Conservation (phyloP, 2,888 invertebrate genomes). For the Drosophila kuntzei region DNA sequence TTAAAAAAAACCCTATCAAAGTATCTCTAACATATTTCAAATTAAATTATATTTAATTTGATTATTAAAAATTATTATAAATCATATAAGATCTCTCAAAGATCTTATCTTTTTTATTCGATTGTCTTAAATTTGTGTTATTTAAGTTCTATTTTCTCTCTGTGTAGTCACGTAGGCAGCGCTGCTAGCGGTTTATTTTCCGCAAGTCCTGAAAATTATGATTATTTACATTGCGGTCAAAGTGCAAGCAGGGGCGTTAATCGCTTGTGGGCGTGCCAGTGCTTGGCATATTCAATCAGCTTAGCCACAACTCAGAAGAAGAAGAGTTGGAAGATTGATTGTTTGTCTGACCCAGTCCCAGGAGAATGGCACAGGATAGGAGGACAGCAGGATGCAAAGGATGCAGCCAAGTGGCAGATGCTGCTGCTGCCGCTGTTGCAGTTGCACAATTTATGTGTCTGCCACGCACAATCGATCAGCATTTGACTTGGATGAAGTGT, state of each 20-base stretch:
- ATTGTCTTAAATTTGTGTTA: neutral
- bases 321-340: constrained; percentile 37
- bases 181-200: constrained; percentile 34
- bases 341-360: constrained; percentile 46
- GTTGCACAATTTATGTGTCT: constrained; percentile 45
- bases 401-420: constrained; percentile 21
- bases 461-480: constrained; percentile 49
- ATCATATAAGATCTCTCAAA: neutral
- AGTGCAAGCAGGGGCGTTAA: constrained; percentile 53
- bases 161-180: constrained; percentile 54
- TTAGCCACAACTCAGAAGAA: neutral
- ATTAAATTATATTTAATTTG: neutral
- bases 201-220: constrained; percentile 55
- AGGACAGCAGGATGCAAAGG: constrained; percentile 26
- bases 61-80: neutral
- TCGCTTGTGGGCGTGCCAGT: constrained; percentile 31
- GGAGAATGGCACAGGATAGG: constrained; percentile 14
- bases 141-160: constrained; percentile 10
- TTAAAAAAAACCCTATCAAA: no score
- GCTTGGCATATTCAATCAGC: constrained; percentile 44
- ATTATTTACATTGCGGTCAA: constrained; percentile 70
- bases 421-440: neutral
- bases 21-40: no score
- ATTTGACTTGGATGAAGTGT: constrained; percentile 38
- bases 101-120: neutral